Percentiles rank a stretch among this genome's conserved stretches.
These are phyloP conservation scores for Triops longicaudatus DNA, from an alignment of 1,140 invertebrate species.

Conservation along the genomic window DNA sequence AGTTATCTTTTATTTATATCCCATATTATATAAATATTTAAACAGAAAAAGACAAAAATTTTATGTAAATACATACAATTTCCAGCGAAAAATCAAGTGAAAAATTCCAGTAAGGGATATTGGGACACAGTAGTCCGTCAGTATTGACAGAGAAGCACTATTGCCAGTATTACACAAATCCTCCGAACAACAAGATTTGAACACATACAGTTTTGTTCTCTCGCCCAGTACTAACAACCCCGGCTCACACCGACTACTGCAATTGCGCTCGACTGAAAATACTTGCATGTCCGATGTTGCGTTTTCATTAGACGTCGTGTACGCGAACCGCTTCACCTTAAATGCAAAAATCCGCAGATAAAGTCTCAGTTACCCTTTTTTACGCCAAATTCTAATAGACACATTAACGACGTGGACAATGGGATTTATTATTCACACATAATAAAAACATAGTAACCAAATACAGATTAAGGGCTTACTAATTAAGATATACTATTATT, in stretches of 20 bases:
- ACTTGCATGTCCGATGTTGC: conserved; percentile 61
- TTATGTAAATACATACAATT: conserved; percentile 3
- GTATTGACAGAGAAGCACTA: conserved; percentile 30
- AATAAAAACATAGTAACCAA: no score
- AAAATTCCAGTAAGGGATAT: no score
- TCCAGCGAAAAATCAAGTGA: neutral
- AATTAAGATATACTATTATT: no score
- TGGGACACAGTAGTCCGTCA: neutral
- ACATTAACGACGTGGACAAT: conserved; percentile 21
- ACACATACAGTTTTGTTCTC: conserved; percentile 71
- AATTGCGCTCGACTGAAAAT: conserved; percentile 73
- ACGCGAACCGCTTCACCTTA: conserved; percentile 72
- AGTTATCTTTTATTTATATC: neutral
- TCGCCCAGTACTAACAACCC: conserved; percentile 67
- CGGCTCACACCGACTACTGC: conserved; percentile 67
- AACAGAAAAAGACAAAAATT: neutral
- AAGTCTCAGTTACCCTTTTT: no score
- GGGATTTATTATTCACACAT: no score
- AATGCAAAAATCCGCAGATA: conserved; percentile 33
- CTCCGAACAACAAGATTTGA: conserved; percentile 64
- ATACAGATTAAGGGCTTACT: no score
- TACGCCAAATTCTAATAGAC: no score
- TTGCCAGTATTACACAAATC: conserved; percentile 67
- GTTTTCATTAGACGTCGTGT: conserved; percentile 69
- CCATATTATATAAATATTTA: neutral